phyloP scores from a whole-genome alignment of 2,888 invertebrate species.

The Macaria liturata region DNA sequence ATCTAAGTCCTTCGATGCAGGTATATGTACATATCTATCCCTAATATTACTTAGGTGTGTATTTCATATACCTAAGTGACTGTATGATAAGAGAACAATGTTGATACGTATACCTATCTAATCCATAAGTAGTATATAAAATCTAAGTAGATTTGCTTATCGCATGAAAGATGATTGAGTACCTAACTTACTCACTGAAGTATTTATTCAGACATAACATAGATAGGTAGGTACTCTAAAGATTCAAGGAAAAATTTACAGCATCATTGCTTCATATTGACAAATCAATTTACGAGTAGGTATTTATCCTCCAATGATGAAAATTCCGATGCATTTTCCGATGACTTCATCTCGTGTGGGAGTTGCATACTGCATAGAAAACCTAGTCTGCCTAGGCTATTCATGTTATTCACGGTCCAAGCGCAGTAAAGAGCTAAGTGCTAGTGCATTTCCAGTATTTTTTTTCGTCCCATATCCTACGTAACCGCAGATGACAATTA shows the following conservation, averaged over 20 bases:
- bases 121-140: no score
- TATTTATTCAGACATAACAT: no score
- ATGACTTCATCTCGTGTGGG: slow-evolving; percentile 21
- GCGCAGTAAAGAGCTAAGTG: not conserved
- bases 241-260: slow-evolving; percentile 1
- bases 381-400: not conserved
- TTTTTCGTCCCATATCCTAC: slow-evolving; percentile 1
- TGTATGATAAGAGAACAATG: no score
- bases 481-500: not conserved
- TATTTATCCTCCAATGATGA: not conserved
- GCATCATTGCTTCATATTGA: slow-evolving; percentile 5
- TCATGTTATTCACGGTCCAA: slow-evolving; percentile 1
- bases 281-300: no score
- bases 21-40: no score
- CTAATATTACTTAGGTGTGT: not conserved
- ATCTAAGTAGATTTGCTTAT: no score
- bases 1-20: no score
- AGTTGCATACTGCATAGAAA: not conserved
- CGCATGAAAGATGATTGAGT: no score
- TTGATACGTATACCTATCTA: no score
- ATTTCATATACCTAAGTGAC: not conserved
- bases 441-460: not conserved
- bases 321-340: slow-evolving; percentile 19
- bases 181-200: no score
- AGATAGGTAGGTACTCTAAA: no score